Base-by-base conservation (phyloP, 2,113 vertebrate species). In the Corydoras sp. region DNA sequence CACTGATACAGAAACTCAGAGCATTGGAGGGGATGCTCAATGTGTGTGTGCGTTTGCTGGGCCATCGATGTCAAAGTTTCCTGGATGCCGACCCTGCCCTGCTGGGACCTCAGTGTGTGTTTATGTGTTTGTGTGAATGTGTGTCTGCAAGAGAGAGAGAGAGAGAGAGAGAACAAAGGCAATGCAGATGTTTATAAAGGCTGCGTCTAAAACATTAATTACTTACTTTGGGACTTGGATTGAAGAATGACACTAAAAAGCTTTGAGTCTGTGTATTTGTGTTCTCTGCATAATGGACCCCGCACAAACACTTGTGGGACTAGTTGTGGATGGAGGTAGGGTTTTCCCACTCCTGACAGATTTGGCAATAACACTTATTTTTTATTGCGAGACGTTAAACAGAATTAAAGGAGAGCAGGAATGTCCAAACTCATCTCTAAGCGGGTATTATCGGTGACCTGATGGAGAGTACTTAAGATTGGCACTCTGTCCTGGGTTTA, bases 101-200 rank as follows among this genome's bases (percentile, higher is more conserved):
- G 65, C 5, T 58, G 56, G 66, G 65, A 65, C 61, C 49, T 32
- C 10, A n/a, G 43, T 12, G 14, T 18, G 56, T 66, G 70, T 65
- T 12, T 49, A 18, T 61, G 58, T 61, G 58, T 32, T 58, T 60
- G 67, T 30, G 66, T 58, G 14, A 58, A 50, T 66, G 64, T 32
- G 50, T 31, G 64, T 24, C 18, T n/a, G 10, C 13, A 35, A 29
- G 63, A 51, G 49, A n/a, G 48, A 43, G 18, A 24, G 18, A 24
- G 62, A 49, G 61, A 3, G 65, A 15, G 53, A 7, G 14, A 35
- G 30, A 12, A 29, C 7, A 63, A 62, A 43, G 10, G 15, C 31
- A 73, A 73, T 74, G 67, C 76, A 74, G 66, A 65, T 77, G 71
- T 74, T 71, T 67, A 15, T 70, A 51, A 71, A 74, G 29, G 61